Conservation (phyloP, 1,140 invertebrate species). For the Pseudomyrmex pallidus region DNA sequence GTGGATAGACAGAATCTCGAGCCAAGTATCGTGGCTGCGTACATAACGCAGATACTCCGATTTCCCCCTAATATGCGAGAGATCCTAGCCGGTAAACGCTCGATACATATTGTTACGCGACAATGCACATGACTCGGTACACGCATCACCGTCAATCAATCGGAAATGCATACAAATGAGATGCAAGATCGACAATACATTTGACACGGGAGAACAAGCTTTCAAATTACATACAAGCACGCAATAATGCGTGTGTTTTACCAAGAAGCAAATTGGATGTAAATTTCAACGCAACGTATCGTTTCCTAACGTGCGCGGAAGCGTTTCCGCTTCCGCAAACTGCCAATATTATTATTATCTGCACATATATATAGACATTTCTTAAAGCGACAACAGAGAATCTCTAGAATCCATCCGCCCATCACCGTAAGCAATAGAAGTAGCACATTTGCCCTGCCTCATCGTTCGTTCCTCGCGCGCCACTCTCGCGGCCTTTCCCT, state of each 20-base stretch:
- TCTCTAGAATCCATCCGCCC: neutral
- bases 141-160: conserved; percentile 22
- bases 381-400: neutral
- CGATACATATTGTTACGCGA: conserved; percentile 61
- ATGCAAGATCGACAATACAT: conserved; percentile 11
- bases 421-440: conserved; percentile 46
- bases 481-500: neutral
- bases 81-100: conserved; percentile 51
- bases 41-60: conserved; percentile 57
- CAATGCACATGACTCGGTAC: conserved; percentile 63
- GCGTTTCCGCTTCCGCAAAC: neutral
- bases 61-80: conserved; percentile 60
- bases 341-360: neutral
- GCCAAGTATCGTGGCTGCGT: conserved; percentile 66
- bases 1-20: conserved; percentile 54
- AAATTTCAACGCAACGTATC: neutral
- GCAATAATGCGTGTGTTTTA: neutral
- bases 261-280: neutral
- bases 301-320: neutral
- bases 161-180: conserved; percentile 22
- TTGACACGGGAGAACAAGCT: neutral
- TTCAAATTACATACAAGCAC: neutral
- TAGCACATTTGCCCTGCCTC: conserved; percentile 30
- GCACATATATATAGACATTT: neutral
- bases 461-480: neutral